Conservation (phyloP, 2,113 vertebrate species). For the Cathartes aura region DNA sequence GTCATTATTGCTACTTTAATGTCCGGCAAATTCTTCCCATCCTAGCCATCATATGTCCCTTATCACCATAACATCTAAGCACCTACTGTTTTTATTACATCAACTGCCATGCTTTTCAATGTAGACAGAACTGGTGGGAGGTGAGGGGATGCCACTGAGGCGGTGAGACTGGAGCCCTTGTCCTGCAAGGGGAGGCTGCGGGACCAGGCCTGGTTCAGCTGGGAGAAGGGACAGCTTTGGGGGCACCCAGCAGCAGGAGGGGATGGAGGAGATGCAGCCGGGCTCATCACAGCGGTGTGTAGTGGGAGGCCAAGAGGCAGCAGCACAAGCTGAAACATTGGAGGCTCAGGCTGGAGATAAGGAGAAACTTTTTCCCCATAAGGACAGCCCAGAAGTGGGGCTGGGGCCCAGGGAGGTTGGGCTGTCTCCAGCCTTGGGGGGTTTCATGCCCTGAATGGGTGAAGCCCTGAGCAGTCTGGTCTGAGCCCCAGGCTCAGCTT, state of each 20-base stretch:
- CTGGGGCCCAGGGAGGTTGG: accelerated
- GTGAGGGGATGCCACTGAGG: not conserved
- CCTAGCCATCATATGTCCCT: not conserved
- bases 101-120: not conserved
- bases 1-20: not conserved
- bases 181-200: not conserved
- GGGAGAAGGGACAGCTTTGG: not conserved
- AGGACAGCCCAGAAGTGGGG: accelerated
- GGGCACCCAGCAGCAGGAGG: accelerated
- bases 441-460: accelerated
- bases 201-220: not conserved
- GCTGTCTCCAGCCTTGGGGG: accelerated
- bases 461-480: not conserved
- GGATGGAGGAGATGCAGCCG: accelerated
- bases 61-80: not conserved
- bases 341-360: not conserved
- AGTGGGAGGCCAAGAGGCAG: accelerated
- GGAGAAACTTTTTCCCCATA: not conserved
- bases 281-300: accelerated
- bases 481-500: not conserved
- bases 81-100: not conserved
- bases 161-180: not conserved
- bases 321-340: not conserved
- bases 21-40: not conserved
- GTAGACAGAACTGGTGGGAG: not conserved